Evolutionary conservation across 2,888 invertebrate genomes (phyloP).

Genomic region (Coleophora deauratella): DNA sequence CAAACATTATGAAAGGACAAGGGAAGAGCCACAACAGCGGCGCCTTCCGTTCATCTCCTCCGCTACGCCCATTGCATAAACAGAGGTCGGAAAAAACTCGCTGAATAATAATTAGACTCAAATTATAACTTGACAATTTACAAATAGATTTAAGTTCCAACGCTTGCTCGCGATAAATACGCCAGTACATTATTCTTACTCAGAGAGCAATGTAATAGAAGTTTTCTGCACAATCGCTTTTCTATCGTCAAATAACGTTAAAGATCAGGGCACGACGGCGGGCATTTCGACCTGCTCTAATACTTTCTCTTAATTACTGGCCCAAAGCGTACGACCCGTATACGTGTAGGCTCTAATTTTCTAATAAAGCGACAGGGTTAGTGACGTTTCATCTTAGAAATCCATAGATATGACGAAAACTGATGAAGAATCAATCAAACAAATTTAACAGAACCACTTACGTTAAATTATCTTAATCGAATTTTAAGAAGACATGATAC

Average conservation of each 20-base stretch:
- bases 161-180: too few species aligned
- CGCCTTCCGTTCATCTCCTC: conserved; percentile 35
- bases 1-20: conserved; percentile 29
- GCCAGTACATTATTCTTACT: too few species aligned
- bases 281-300: conserved; percentile 44
- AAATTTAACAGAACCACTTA: too few species aligned
- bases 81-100: conserved; percentile 38
- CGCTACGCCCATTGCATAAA: conserved; percentile 29
- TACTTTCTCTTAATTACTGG: conserved; percentile 54
- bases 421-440: too few species aligned
- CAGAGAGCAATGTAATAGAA: background rate
- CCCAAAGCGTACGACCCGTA: conserved; percentile 37
- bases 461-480: too few species aligned
- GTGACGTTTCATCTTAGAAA: too few species aligned
- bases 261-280: conserved; percentile 17
- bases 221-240: background rate
- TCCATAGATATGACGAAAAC: too few species aligned
- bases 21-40: conserved; percentile 11
- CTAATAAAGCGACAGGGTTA: conserved; percentile 19
- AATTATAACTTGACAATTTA: conserved; percentile 22
- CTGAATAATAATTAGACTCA: conserved; percentile 35
- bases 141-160: background rate
- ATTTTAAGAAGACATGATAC: too few species aligned
- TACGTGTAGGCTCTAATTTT: conserved; percentile 54
- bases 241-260: conserved; percentile 15